Base-by-base conservation (phyloP, 2,797 vertebrate species). In the Channa striata region DNA sequence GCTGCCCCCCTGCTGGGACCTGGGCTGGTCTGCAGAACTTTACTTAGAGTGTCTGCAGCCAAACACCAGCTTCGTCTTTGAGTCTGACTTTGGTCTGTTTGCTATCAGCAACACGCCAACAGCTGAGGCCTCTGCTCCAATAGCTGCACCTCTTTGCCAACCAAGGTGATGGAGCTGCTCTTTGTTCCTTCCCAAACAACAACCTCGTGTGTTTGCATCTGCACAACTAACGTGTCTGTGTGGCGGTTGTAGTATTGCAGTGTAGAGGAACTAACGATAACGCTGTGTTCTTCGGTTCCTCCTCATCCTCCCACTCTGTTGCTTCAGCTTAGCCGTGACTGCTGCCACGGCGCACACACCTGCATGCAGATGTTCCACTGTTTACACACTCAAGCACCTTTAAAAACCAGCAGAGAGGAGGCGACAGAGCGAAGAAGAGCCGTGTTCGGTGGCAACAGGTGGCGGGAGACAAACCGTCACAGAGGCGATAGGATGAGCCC, bases 321-420 rank as follows among this genome's bases (percentile, higher is more conserved):
- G 20, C 49, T 52, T 44, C 21, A 12, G 40, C 59, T 49, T 19
- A 23, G 36, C 50, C 42, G 72, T 69, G 66, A 40, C 69, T 23
- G 59, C 17, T 48, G 14, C 49, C 66, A 6, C 66, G 58, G 61
- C 61, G 54, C 33, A 19, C 54, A 56, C 0, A 2, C 50, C 51
- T 78, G 75, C 78, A 70, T 67, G 54, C 76, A 78, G 58, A 76
- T 59, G 42, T 21, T 25, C 50, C 52, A 40, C 4, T 59, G 54
- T 13, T 61, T 40, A 19, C 42, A 17, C 17, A 46, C 43, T 10
- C 19, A n/a, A 17, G 2, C 4, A 43, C 5, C 39, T 5, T 39
- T 47, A 1, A 20, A 58, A 37, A 16, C 17, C 10, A 34, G 9
- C 17, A 25, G n/a, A 1, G 7, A 37, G 34, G 21, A 16, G 13